These are phyloP conservation scores for Lasioglossum zephyrum DNA, from an alignment of 2,888 invertebrate species.

Conservation along the genomic window DNA sequence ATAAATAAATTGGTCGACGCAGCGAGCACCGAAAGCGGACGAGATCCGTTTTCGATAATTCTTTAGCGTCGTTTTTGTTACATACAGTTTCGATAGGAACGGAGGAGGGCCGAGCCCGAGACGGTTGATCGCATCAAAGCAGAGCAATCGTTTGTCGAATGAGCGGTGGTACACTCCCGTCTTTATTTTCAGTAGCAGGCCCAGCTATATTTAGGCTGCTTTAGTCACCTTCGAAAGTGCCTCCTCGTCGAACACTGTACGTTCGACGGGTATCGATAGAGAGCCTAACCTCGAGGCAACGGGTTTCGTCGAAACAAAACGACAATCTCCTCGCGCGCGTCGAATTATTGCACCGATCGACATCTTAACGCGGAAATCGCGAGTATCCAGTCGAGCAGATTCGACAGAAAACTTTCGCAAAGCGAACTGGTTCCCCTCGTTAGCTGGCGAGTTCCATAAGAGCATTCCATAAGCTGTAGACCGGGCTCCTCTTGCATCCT, in stretches of 20 bases:
- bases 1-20: neutral
- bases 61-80: neutral
- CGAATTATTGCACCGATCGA: neutral
- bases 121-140: slow-evolving; percentile 43
- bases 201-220: slow-evolving; percentile 59
- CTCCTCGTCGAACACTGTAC: slow-evolving; percentile 34
- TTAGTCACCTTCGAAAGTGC: slow-evolving; percentile 65
- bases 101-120: slow-evolving; percentile 21
- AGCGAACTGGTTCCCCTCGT: slow-evolving; percentile 28
- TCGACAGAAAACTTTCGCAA: neutral
- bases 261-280: slow-evolving; percentile 40
- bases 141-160: slow-evolving; percentile 64
- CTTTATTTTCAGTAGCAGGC: slow-evolving; percentile 67
- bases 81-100: neutral
- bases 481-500: slow-evolving; percentile 46
- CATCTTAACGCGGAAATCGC: neutral
- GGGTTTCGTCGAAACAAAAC: neutral
- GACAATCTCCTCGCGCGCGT: neutral
- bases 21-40: slow-evolving; percentile 1
- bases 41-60: neutral
- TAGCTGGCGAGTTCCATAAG: slow-evolving; percentile 20
- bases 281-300: neutral
- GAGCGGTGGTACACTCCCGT: slow-evolving; percentile 50
- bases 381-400: neutral
- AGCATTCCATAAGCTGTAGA: slow-evolving; percentile 50